phyloP scores from a whole-genome alignment of 2,888 invertebrate genomes.

The Chromoteleia sp. region DNA sequence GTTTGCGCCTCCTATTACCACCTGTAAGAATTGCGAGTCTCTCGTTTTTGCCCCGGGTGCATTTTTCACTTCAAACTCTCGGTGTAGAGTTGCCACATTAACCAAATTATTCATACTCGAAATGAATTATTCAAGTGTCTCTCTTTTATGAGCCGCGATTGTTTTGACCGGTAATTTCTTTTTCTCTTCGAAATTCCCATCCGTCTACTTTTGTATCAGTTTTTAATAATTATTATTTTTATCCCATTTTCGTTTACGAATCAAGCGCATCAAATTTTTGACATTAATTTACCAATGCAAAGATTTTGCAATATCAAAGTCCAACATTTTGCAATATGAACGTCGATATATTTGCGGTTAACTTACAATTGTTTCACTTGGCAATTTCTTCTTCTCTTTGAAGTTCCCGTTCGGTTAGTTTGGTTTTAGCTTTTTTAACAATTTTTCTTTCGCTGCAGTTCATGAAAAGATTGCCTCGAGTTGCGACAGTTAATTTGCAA shows the following conservation, averaged over 20 bases:
- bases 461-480: too few species aligned
- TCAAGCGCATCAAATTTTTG: too few species aligned
- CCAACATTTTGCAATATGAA: too few species aligned
- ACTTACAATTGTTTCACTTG: too few species aligned
- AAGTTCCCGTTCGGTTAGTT: too few species aligned
- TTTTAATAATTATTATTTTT: not conserved
- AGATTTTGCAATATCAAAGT: too few species aligned
- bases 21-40: constrained; percentile 43
- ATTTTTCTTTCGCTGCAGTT: too few species aligned
- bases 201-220: not conserved
- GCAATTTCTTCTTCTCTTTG: too few species aligned
- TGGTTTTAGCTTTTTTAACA: too few species aligned
- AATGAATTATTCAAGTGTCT: constrained; percentile 57
- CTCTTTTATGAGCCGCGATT: constrained; percentile 6
- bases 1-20: constrained; percentile 65
- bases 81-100: constrained; percentile 42
- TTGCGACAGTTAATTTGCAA: too few species aligned
- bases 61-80: constrained; percentile 34
- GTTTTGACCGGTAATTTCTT: constrained; percentile 2
- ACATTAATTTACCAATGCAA: too few species aligned
- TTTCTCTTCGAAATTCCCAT: not conserved
- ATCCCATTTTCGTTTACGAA: not conserved
- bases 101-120: constrained; percentile 51
- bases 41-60: constrained; percentile 7
- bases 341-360: too few species aligned